These are phyloP conservation scores for Drosophila melanogaster DNA, from an alignment of 1,140 invertebrate genomes.

Conservation along the genomic window Release_6_plus_ISO1_MT NC_004354.4:6086501-6087000, in stretches of 20 bases:
- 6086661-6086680: constrained; percentile 71
- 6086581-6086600: constrained; percentile 86
- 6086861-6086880: constrained; percentile 50
- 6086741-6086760: constrained; percentile 91
- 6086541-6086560: neutral
- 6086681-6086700: constrained; percentile 89
- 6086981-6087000: constrained; percentile 62
- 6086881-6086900: constrained; percentile 23
- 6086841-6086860: constrained; percentile 50
- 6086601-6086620: constrained; percentile 85
- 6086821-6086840: constrained; percentile 14
- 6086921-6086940: constrained; percentile 82
- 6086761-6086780: constrained; percentile 94
- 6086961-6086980: constrained; percentile 70
- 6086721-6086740: constrained; percentile 91
- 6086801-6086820: constrained; percentile 57
- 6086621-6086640: constrained; percentile 64
- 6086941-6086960: constrained; percentile 82
- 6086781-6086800: constrained; percentile 89
- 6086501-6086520: constrained; percentile 1
- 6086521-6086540: constrained; percentile 21
- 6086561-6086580: constrained; percentile 60
- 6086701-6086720: constrained; percentile 91
- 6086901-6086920: constrained; percentile 12
- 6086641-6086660: constrained; percentile 78